Evolutionary conservation across 2,888 invertebrate genomes (phyloP), one percentile per base, ranked within the genome.

Genomic region (Eupeodes luniger): DNA sequence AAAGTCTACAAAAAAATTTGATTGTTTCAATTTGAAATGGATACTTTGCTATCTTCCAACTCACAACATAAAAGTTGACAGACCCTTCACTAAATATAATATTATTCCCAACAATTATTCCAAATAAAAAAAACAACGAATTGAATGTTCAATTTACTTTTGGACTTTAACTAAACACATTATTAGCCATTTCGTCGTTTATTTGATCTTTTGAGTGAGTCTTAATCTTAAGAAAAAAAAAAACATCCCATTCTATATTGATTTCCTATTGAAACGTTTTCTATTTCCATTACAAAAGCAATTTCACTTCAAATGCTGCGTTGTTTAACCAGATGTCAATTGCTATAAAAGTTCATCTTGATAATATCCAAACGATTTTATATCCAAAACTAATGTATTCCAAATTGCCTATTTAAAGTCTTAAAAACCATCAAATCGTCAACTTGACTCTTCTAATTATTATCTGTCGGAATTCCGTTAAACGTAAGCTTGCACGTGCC

Each of bases 271-370:
- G 57, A 59, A 6, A 5, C 27, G 14, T 27, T 34, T 59, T 2
- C 34, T 7, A 2, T 27, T 27, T 59, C 1, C 57, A 40, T 40
- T 9, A 7, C 7, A 59, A 59, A 59, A 36, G 14, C 34, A 36
- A 59, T 36, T 59, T 7, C 59, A 34, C 34, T 40, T 5, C 40
- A 9, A 5, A 7, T 9, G 40, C 40, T 40, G 14, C 12, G 3
- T 2, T 36, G 14, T 59, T 40, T 14, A 36, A 59, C 14, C 34
- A 59, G 59, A 59, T 59, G 14, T 36, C 34, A 59, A 59, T 19
- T 55, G 55, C 67, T 55, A 70, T 70, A 55, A 70, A 55, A 19
- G 36, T 61, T 62, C 47, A 74, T 74, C 74, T 74, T 49, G 44
- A 47, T 57, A 57, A 4, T 5, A 55, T 55, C 11, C 16, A 51